Evolutionary conservation across 2,888 invertebrate species (phyloP).

Genomic region (Xestia c-nigrum): DNA sequence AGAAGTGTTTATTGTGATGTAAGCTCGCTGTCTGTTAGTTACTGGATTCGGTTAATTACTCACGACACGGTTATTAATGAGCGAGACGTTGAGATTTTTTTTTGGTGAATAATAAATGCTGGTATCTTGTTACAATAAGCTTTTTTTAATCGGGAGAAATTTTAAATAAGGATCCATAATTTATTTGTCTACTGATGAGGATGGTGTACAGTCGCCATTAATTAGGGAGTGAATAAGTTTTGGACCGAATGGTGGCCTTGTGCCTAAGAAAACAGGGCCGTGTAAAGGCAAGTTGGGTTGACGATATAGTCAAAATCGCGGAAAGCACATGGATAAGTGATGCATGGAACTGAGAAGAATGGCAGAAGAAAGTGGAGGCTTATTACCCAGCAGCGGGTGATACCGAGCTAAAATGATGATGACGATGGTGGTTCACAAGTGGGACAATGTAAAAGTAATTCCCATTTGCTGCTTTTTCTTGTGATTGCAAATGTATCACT

Average conservation of each 20-base stretch:
- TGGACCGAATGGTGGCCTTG: background rate
- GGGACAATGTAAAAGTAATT: background rate
- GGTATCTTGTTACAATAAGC: background rate
- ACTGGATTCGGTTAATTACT: conserved; percentile 63
- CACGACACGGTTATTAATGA: conserved; percentile 65
- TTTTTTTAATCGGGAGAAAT: background rate
- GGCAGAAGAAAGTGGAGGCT: too few relatives aligned
- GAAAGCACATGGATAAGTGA: too few relatives aligned
- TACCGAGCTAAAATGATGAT: background rate
- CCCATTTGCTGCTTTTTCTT: background rate
- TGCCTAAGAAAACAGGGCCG: too few relatives aligned
- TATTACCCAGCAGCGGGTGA: too few relatives aligned
- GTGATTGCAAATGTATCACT: conserved; percentile 13
- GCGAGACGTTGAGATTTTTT: conserved; percentile 22
- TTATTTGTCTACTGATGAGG: background rate
- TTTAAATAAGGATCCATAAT: background rate
- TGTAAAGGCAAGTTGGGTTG: too few relatives aligned
- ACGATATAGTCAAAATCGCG: too few relatives aligned
- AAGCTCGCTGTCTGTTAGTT: conserved; percentile 50
- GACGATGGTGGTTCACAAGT: background rate
- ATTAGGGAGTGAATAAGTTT: background rate
- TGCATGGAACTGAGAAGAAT: too few relatives aligned
- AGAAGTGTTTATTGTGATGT: conserved; percentile 57
- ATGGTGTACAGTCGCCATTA: background rate
- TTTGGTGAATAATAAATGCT: background rate